Percentiles rank a stretch among this genome's conserved stretches.
phyloP scores from a whole-genome alignment of 2,113 vertebrate genomes.

The Peucedramus taeniatus region DNA sequence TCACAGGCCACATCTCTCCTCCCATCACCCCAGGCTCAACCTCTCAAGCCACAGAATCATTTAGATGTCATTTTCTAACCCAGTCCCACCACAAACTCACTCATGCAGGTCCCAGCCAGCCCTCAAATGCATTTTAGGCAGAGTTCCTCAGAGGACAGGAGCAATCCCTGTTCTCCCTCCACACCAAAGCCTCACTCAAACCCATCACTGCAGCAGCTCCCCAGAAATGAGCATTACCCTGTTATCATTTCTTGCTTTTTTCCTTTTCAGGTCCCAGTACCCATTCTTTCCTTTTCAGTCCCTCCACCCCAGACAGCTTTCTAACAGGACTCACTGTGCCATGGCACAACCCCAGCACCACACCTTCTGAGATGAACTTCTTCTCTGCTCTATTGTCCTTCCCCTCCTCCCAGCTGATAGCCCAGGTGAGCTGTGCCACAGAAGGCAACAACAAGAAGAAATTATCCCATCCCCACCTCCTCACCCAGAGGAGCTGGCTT shows the following conservation, averaged over 20 bases:
- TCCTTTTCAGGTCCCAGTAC: background rate
- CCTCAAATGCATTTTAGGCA: background rate
- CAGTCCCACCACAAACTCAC: background rate
- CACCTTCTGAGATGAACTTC: background rate
- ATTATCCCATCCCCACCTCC: background rate
- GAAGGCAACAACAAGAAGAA: rapidly evolving
- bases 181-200: background rate
- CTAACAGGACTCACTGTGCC: rapidly evolving
- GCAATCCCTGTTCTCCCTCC: background rate
- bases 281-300: no score
- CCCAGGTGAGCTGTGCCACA: background rate
- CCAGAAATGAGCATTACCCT: rapidly evolving
- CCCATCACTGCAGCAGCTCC: background rate
- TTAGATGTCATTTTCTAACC: background rate
- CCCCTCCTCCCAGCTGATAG: background rate
- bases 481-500: background rate
- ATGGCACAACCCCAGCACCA: background rate
- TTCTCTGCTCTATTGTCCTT: no score
- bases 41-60: background rate
- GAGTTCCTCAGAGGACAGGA: background rate
- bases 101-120: background rate
- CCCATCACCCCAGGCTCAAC: background rate
- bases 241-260: background rate
- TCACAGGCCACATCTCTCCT: background rate
- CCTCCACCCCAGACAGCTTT: background rate